A percentile compares a stretch with the other conserved stretches of the same genome.
These are phyloP conservation scores for Stegostoma tigrinum DNA, from an alignment of 2,113 vertebrate species.

Conservation along the genomic window DNA sequence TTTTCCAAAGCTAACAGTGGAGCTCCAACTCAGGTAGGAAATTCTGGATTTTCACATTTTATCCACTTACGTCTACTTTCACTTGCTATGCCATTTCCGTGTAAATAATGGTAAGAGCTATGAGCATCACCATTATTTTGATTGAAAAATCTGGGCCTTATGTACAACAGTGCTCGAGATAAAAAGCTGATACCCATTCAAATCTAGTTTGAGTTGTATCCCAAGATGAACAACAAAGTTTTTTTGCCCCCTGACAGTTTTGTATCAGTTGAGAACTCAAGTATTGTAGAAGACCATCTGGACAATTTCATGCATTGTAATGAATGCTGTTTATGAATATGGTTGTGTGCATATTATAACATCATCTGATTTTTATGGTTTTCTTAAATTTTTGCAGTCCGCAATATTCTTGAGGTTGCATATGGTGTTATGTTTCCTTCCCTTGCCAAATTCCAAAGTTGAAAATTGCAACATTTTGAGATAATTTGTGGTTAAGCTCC, in stretches of 20 bases:
- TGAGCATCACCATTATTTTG: not conserved
- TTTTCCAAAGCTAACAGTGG: not conserved
- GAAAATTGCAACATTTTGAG: not conserved
- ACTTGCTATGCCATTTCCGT: not conserved
- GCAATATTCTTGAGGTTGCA: not conserved
- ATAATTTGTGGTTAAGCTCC: not conserved
- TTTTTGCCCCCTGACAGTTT: not conserved
- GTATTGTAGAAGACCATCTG: not conserved
- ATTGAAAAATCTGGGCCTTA: not conserved
- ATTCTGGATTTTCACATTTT: not conserved
- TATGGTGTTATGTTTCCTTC: not conserved
- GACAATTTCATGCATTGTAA: not conserved
- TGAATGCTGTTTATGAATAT: not conserved
- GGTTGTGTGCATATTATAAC: not conserved
- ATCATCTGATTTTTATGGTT: not conserved
- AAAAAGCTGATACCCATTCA: not conserved
- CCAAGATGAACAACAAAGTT: not conserved
- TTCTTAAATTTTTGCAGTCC: not conserved
- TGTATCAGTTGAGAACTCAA: not conserved
- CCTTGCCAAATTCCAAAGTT: not conserved
- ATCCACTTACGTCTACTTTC: not conserved
- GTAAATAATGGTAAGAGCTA: not conserved
- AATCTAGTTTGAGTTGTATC: not conserved
- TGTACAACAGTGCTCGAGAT: not conserved
- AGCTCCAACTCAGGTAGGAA: not conserved